phyloP scores from a whole-genome alignment of 2,888 invertebrate genomes.

The Gisinianus flammeolus region DNA sequence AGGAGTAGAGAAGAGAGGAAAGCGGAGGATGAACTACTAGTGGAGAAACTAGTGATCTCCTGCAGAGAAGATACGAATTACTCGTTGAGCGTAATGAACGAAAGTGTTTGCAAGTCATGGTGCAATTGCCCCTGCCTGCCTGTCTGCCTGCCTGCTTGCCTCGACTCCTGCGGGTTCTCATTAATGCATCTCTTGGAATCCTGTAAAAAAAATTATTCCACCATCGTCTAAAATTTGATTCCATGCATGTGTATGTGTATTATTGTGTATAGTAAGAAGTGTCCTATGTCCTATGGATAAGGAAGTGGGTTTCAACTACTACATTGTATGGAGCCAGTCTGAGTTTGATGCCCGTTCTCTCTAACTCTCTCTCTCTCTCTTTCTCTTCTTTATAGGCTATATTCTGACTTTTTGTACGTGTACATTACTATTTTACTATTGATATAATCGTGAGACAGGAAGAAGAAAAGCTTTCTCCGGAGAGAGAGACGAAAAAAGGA shows the following conservation, averaged over 20 bases:
- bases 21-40: neutral
- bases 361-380: neutral
- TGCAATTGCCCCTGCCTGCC: constrained; percentile 50
- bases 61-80: constrained; percentile 58
- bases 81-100: constrained; percentile 59
- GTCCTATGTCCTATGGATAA: neutral
- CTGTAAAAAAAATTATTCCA: constrained; percentile 40
- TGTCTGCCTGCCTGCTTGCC: constrained; percentile 41
- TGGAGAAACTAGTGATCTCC: constrained; percentile 42
- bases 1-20: neutral
- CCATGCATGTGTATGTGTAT: neutral
- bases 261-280: neutral
- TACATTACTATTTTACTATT: neutral
- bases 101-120: constrained; percentile 59
- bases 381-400: neutral
- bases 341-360: neutral
- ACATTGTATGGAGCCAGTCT: too few species aligned
- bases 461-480: too few species aligned
- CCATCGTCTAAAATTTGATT: constrained; percentile 23
- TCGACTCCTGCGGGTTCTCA: constrained; percentile 58
- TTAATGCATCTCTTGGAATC: constrained; percentile 53
- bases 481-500: neutral
- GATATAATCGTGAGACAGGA: neutral
- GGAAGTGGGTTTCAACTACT: neutral
- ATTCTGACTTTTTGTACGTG: constrained; percentile 1